Conservation (phyloP, 2,797 vertebrate genomes). For the Semaprochilodus insignis region DNA sequence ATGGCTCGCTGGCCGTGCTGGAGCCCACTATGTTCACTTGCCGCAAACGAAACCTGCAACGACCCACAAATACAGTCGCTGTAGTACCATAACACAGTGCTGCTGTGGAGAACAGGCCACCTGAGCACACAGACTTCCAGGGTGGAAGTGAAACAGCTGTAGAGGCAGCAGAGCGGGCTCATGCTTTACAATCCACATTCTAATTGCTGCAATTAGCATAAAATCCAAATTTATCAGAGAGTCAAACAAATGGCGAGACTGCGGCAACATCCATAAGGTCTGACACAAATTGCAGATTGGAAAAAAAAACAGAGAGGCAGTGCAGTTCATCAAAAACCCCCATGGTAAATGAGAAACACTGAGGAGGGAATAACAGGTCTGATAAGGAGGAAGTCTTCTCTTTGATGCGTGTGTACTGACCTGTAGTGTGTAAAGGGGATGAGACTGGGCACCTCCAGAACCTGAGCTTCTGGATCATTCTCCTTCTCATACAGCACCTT, state of each 20-base stretch:
- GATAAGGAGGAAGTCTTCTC: background rate
- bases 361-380: background rate
- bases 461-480: slow-evolving; percentile 87
- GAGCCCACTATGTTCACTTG: slow-evolving; percentile 92
- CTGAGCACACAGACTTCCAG: background rate
- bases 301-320: slow-evolving; percentile 34
- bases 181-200: slow-evolving; percentile 29
- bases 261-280: slow-evolving; percentile 47
- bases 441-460: slow-evolving; percentile 89
- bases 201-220: slow-evolving; percentile 56
- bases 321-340: slow-evolving; percentile 45
- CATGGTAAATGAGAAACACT: background rate
- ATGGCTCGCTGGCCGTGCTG: slow-evolving; percentile 86
- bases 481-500: slow-evolving; percentile 85
- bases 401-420: slow-evolving; percentile 72
- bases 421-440: slow-evolving; percentile 94
- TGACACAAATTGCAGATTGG: slow-evolving; percentile 46
- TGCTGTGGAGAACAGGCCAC: background rate
- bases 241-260: slow-evolving; percentile 46
- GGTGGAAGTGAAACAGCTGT: slow-evolving; percentile 37
- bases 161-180: slow-evolving; percentile 11
- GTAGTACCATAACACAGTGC: background rate
- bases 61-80: background rate
- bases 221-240: slow-evolving; percentile 54
- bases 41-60: slow-evolving; percentile 87